phyloP scores from a whole-genome alignment of 2,797 vertebrate genomes.

The Gila robusta region DNA sequence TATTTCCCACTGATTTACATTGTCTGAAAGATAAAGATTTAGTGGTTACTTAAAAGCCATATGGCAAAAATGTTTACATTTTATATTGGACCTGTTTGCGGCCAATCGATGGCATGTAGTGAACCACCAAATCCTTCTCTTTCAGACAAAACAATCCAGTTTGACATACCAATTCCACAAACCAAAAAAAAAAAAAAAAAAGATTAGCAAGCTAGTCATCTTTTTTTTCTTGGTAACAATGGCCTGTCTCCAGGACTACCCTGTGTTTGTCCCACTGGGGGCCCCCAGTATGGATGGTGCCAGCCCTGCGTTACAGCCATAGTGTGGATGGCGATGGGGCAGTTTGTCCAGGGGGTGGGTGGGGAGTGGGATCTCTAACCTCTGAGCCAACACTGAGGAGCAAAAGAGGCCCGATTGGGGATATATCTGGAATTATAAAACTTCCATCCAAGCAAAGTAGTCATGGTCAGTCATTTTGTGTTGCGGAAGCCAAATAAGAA shows the following conservation, averaged over 20 bases:
- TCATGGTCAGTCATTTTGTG: conserved; percentile 18
- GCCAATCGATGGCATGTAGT: background rate
- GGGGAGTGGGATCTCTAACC: conserved; percentile 19
- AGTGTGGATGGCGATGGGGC: background rate
- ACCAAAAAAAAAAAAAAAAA: background rate
- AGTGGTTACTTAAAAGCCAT: background rate
- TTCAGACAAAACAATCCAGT: background rate
- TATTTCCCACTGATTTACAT: background rate
- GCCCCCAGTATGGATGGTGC: conserved; percentile 16
- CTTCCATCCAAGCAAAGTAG: background rate
- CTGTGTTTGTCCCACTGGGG: conserved; percentile 19
- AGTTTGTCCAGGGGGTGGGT: conserved; percentile 41
- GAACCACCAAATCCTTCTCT: background rate
- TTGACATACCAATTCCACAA: background rate
- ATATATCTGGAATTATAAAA: background rate
- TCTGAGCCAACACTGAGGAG: conserved; percentile 20
- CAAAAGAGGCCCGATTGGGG: conserved; percentile 2
- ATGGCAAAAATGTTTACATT: background rate
- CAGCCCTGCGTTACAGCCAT: conserved; percentile 2
- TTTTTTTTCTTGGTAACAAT: conserved; percentile 22
- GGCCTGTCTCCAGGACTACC: conserved; percentile 37
- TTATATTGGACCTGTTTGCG: background rate
- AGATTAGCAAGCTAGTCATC: conserved; percentile 14
- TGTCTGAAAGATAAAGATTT: background rate
- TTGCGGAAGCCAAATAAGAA: conserved; percentile 9